Base-by-base conservation (phyloP, 2,113 vertebrate genomes). In the Microtus oregoni region DNA sequence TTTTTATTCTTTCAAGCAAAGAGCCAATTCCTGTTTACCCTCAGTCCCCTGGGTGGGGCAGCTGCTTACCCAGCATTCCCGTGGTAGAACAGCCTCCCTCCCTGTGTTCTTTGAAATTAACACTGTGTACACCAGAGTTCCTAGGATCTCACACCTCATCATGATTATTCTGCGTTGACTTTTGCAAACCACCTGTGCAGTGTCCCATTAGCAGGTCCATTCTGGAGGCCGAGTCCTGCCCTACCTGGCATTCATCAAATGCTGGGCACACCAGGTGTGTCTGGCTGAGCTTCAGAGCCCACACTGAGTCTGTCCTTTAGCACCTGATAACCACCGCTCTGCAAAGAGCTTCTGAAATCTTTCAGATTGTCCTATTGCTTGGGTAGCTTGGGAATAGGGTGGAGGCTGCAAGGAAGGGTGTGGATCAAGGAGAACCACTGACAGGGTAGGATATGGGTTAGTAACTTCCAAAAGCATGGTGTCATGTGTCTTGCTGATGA, bases 181-280 rank as follows among this genome's bases (percentile, higher is more conserved):
- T 95, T 88, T 75, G 55, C 96, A 95, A 94, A 26, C 7, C n/a
- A 86, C 78, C 44, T 30, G 22, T 58, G 63, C 26, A 17, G 72
- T 86, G 83, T 63, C 35, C 82, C 47, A 7, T 58, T 41, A 91
- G 55, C 7, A 10, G 63, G n/a, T 65, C 63, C 13, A 86, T n/a
- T 44, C 81, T 52, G 32, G 73, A 90, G 32, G 63, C 22, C n/a
- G 38, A 5, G 7, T 89, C 52, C 65, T 35, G 32, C 89, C 35
- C 81, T 90, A 7, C 3, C 41, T 35, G 63, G 32, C 15, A 44
- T 70, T 38, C n/a, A 75, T n/a, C 47, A 67, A 68, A 89, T 11
- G 41, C 67, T 76, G 22, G 52, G n/a, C 22, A 2, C 3, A 47
- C 32, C 65, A 65, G 32, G 30, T 61, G 19, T 32, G 28, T 41